These are phyloP conservation scores for Tichodroma muraria DNA, from an alignment of 2,113 vertebrate species.

Conservation along the genomic window DNA sequence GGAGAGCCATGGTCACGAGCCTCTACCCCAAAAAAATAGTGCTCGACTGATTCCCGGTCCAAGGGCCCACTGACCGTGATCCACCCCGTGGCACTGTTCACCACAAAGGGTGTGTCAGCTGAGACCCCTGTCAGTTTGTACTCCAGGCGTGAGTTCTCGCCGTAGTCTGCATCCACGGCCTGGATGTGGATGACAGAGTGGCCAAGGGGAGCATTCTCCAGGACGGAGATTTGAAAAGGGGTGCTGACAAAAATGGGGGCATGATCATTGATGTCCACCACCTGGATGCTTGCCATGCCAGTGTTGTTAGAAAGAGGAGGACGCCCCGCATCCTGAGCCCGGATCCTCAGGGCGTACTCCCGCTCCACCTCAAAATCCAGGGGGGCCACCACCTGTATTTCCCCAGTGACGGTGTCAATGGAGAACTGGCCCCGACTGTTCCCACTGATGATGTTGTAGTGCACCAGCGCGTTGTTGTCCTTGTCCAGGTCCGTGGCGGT, in stretches of 20 bases:
- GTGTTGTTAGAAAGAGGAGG: slow-evolving; percentile 97
- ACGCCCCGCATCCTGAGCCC: slow-evolving; percentile 92
- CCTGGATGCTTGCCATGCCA: slow-evolving; percentile 91
- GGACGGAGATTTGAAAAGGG: slow-evolving; percentile 91
- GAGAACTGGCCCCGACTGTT: slow-evolving; percentile 95
- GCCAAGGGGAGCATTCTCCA: slow-evolving; percentile 91
- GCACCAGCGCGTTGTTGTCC: slow-evolving; percentile 89
- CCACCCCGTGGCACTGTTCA: slow-evolving; percentile 96
- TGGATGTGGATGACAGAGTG: slow-evolving; percentile 97
- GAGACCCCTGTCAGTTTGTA: slow-evolving; percentile 87
- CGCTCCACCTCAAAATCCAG: slow-evolving; percentile 93
- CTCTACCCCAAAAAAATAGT: slow-evolving; percentile 94
- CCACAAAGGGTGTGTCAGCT: slow-evolving; percentile 86
- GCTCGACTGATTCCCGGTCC: slow-evolving; percentile 92
- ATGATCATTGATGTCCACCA: slow-evolving; percentile 96
- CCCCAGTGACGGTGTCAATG: slow-evolving; percentile 91
- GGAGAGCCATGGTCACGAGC: slow-evolving; percentile 91
- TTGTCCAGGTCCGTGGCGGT: slow-evolving; percentile 90
- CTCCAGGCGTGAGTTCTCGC: slow-evolving; percentile 89
- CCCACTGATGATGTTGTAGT: slow-evolving; percentile 97
- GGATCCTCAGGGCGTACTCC: slow-evolving; percentile 89
- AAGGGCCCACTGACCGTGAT: slow-evolving; percentile 90
- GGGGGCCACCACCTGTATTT: slow-evolving; percentile 91
- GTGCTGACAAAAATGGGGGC: slow-evolving; percentile 97
- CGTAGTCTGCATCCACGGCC: slow-evolving; percentile 91